phyloP scores from a whole-genome alignment of 2,113 vertebrate genomes.

The Delphinus delphis region DNA sequence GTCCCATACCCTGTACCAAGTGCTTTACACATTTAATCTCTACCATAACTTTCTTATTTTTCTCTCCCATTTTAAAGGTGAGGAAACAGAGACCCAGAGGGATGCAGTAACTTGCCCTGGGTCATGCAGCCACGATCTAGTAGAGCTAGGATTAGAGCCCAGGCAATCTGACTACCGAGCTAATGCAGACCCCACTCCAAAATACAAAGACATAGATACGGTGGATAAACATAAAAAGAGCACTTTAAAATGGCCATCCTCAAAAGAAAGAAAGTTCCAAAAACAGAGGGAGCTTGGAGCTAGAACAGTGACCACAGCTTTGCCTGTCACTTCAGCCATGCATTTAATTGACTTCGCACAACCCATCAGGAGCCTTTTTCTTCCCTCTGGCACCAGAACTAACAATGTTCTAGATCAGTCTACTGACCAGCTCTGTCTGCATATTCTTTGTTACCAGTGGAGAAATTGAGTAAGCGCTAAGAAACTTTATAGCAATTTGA shows the following conservation, averaged over 20 bases:
- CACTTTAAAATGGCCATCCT: neutral
- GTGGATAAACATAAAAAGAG: neutral
- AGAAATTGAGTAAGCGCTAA: neutral
- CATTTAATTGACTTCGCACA: too few species aligned
- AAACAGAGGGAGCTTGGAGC: neutral
- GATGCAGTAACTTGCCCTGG: neutral
- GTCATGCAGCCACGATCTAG: too few species aligned
- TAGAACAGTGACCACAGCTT: neutral
- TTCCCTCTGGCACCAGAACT: neutral
- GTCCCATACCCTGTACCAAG: neutral
- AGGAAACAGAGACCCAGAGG: neutral
- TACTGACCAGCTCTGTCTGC: neutral
- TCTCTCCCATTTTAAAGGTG: neutral
- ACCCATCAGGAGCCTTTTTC: neutral
- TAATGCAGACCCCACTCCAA: neutral
- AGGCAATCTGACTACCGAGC: neutral
- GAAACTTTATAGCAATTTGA: neutral
- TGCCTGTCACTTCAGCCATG: neutral
- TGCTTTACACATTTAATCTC: neutral
- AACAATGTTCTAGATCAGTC: neutral
- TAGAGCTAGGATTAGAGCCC: neutral
- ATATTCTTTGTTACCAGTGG: neutral
- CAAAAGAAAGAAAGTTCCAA: neutral
- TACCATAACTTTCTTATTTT: neutral
- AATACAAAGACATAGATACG: neutral